These are phyloP conservation scores for Pristionchus entomophagus DNA, from an alignment of 2,888 invertebrate genomes.

Conservation along the genomic window DNA sequence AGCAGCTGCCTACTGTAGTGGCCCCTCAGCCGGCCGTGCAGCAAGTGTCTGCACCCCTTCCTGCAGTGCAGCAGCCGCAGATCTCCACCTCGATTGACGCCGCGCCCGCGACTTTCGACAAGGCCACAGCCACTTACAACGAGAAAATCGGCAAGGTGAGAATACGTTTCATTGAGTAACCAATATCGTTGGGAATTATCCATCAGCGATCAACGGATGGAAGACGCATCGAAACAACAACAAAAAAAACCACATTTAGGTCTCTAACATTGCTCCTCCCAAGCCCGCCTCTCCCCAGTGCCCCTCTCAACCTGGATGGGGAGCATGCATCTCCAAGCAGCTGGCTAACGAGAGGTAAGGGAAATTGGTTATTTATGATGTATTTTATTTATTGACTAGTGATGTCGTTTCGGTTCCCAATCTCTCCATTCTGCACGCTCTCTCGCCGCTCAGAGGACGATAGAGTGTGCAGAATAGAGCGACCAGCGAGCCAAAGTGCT, in stretches of 20 bases:
- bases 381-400: too few relatives aligned
- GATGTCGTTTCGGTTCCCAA: too few relatives aligned
- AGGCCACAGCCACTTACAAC: conserved; percentile 3
- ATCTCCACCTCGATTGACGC: conserved; percentile 44
- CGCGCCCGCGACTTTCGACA: conserved; percentile 36
- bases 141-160: conserved; percentile 19
- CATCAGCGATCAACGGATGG: neutral
- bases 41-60: neutral
- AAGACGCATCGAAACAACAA: neutral
- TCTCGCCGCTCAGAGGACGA: too few relatives aligned
- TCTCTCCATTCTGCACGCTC: too few relatives aligned
- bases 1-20: neutral
- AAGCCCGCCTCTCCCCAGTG: conserved; percentile 58
- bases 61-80: neutral
- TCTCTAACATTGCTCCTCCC: conserved; percentile 9
- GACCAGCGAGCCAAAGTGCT: too few relatives aligned
- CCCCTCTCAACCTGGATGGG: conserved; percentile 74
- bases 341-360: conserved; percentile 63
- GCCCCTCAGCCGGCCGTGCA: neutral
- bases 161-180: neutral
- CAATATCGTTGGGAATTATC: neutral
- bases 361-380: neutral
- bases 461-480: too few relatives aligned
- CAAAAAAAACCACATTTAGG: neutral
- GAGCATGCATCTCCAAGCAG: conserved; percentile 73